phyloP scores from a whole-genome alignment of 2,888 invertebrate species.

The Scrobipalpa atriplicella region DNA sequence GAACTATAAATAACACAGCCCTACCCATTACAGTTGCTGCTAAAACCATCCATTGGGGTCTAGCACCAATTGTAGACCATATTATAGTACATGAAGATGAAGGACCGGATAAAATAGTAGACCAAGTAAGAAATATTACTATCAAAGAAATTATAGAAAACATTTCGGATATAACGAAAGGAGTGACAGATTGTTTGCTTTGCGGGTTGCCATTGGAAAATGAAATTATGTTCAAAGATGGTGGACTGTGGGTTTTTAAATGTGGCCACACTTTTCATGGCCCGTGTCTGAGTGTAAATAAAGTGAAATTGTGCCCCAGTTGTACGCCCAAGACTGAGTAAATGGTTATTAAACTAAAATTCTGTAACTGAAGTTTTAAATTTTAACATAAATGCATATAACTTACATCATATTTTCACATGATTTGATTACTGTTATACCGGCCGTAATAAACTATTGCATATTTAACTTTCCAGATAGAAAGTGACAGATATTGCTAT shows the following conservation, averaged over 20 bases:
- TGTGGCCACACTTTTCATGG: slow-evolving; percentile 86
- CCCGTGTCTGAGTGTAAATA: slow-evolving; percentile 82
- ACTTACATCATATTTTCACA: not conserved
- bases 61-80: slow-evolving; percentile 49
- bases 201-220: slow-evolving; percentile 84
- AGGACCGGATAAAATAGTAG: not conserved
- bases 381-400: not conserved
- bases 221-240: slow-evolving; percentile 82
- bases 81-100: slow-evolving; percentile 3
- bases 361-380: not conserved
- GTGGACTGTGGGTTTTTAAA: slow-evolving; percentile 84
- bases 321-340: slow-evolving; percentile 48
- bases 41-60: slow-evolving; percentile 79
- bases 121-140: slow-evolving; percentile 26
- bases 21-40: slow-evolving; percentile 70
- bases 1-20: slow-evolving; percentile 65
- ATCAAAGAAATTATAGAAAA: slow-evolving; percentile 49
- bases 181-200: slow-evolving; percentile 70
- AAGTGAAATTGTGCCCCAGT: slow-evolving; percentile 74
- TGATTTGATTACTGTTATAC: too few species aligned
- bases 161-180: slow-evolving; percentile 50
- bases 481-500: too few species aligned
- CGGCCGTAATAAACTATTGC: too few species aligned
- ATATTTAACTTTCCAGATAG: too few species aligned
- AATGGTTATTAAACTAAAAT: not conserved